Evolutionary conservation across 2,113 vertebrate species (phyloP).

Genomic region (Antechinus stuartii): DNA sequence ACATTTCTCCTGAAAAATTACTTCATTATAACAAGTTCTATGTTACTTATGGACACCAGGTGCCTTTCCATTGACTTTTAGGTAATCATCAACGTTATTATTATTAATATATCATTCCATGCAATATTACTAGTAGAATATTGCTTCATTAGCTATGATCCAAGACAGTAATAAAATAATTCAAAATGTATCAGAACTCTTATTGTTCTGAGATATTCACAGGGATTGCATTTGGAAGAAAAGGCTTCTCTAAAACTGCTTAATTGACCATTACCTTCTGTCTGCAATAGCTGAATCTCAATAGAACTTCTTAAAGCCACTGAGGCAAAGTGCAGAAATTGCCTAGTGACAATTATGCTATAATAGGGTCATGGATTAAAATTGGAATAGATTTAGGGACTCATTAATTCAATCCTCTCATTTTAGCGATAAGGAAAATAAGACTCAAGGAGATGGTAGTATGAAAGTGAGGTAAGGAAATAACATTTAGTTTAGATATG

Average conservation of each 20-base stretch:
- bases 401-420: neutral
- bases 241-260: neutral
- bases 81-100: neutral
- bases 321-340: neutral
- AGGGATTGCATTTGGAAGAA: neutral
- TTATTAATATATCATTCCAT: neutral
- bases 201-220: neutral
- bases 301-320: neutral
- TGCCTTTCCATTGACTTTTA: neutral
- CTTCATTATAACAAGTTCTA: neutral
- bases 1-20: neutral
- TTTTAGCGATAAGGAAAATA: neutral
- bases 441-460: neutral
- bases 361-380: neutral
- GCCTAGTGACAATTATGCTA: neutral
- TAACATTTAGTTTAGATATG: neutral
- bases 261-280: neutral
- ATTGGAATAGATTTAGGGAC: neutral
- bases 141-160: neutral
- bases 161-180: neutral
- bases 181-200: neutral
- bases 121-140: neutral
- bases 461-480: neutral
- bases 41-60: neutral
- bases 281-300: neutral